Base-by-base conservation (phyloP, 2,113 vertebrate species). In the Elephas maximus region DNA sequence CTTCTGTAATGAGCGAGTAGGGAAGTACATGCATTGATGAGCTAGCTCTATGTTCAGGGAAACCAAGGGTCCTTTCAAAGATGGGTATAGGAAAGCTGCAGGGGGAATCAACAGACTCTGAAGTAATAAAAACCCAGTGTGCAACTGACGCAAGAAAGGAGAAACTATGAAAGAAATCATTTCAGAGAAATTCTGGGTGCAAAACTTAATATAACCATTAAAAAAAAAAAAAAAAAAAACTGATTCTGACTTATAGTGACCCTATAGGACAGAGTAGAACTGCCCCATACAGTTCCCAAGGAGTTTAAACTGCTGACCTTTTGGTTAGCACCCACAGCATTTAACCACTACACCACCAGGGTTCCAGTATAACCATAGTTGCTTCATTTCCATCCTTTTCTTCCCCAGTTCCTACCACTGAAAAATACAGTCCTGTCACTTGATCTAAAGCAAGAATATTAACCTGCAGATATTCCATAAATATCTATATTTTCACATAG, bases 391-490 rank as follows among this genome's bases (percentile, higher is more conserved):
- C 2, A 48, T 7, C 15, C 26, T 44, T 51, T 53, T 60, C 12
- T 41, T 73, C 24, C 53, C 51, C 78, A 18, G 30, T 41, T 48
- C 62, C 69, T 4, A 83, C 30, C 33, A 44, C 0, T 48, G 57
- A 37, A 24, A 89, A 81, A 41, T 53, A 73, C 14, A 48, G 62
- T 81, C 30, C 15, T 51, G 65, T 62, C 5, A 73, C 14, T 79
- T 82, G 53, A 44, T 62, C 2, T 79, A 90, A 92, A 76, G 44
- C 69, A 93, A 94, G 63, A 17, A 71, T 30, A 63, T 60, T 57
- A 93, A 93, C 17, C n/a, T 92, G 17, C 3, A 91, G 74, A 90
- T 93, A 91, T 86, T 94, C 17, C 37, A 88, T 30, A 95, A 69
- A 76, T 74, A 92, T 33, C 73, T 71, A 33, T 24, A n/a, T 53